Evolutionary conservation across 2,113 vertebrate species (phyloP), one percentile per base, ranked within the genome.

Genomic region (Numenius arquata): DNA sequence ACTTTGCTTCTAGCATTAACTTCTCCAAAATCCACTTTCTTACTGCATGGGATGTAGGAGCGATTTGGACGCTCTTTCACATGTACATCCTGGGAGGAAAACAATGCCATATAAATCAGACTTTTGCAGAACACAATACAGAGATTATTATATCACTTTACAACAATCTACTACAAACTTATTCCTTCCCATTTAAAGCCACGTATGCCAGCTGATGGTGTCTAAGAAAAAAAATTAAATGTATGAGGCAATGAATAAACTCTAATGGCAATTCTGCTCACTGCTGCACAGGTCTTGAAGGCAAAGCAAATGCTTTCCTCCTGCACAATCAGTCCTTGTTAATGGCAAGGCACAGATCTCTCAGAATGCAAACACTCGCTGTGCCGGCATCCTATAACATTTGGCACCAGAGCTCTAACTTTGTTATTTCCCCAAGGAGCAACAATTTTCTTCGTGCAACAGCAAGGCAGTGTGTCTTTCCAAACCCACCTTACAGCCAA

Each of bases 311-410:
- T 32, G 48, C 89, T 41, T 73, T 68, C 3, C 7, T 71, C 18
- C 76, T 62, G 74, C 90, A 95, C 92, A 91, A 80, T 90, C 71
- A 61, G 70, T 34, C 91, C 97, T 96, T 97, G 97, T 97, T 96
- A 81, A 76, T 27, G 70, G 55, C 85, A 71, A 41, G 26, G 89
- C 90, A 95, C 85, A 94, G 95, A 94, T 85, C 78, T 63, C 29
- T 43, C 92, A 73, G 83, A 82, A 83, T 10, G 93, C 82, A 34
- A 43, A 90, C 75, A 71, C 96, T 97, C 30, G 5, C 89, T 26
- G 81, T 53, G 67, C 85, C 41, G 14, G 86, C 90, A 83, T 65
- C 90, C 94, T 73, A 11, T 18, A 78, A 70, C 80, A 65, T 21
- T 89, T 59, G 32, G 97, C 97, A 95, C 65, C 82, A 62, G 88